phyloP scores from a whole-genome alignment of 2,888 invertebrate species.

The Eupithecia pulchellata region DNA sequence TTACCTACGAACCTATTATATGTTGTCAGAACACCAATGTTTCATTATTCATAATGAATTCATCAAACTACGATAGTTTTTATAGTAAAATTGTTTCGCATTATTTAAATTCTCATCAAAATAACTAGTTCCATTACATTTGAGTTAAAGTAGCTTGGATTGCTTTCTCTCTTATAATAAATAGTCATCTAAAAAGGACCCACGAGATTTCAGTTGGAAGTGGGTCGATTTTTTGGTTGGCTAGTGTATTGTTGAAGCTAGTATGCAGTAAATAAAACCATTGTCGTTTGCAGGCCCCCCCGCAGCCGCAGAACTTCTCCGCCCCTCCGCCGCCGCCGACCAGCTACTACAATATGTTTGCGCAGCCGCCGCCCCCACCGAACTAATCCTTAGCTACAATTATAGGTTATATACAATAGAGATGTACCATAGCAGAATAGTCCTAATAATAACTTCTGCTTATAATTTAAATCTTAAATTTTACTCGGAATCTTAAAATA shows the following conservation, averaged over 20 bases:
- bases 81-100: too few relatives aligned
- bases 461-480: not conserved
- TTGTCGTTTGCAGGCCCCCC: constrained; percentile 34
- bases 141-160: too few relatives aligned
- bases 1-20: too few relatives aligned
- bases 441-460: not conserved
- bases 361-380: constrained; percentile 72
- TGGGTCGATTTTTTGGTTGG: not conserved
- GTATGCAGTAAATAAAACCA: not conserved
- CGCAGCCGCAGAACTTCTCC: constrained; percentile 35
- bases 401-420: constrained; percentile 20
- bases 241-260: not conserved
- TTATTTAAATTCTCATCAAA: too few relatives aligned
- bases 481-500: too few relatives aligned
- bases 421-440: constrained; percentile 19
- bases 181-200: not conserved
- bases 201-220: not conserved
- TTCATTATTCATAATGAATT: too few relatives aligned
- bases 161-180: not conserved
- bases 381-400: constrained; percentile 32
- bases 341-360: constrained; percentile 78
- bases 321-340: constrained; percentile 69
- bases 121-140: too few relatives aligned
- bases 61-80: too few relatives aligned
- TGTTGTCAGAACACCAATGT: too few relatives aligned